Percentiles rank a stretch among this genome's conserved stretches.
Evolutionary conservation across 2,797 vertebrate genomes (phyloP).

Genomic region (Megaceryle alcyon): DNA sequence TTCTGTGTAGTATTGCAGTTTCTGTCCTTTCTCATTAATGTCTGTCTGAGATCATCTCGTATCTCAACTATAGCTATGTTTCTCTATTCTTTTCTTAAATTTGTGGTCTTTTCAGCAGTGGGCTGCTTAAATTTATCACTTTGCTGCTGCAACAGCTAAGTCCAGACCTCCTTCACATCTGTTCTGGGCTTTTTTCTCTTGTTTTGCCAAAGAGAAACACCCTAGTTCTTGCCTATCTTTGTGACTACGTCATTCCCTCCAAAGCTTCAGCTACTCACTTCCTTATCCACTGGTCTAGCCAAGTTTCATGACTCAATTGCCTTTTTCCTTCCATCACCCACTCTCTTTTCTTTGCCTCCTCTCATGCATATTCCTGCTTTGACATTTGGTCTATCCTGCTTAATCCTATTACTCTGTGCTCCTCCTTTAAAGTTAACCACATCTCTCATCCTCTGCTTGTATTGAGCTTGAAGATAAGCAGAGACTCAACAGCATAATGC

Average conservation of each 20-base stretch:
- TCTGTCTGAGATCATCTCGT: neutral
- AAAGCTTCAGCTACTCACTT: slow-evolving; percentile 37
- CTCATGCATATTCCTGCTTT: slow-evolving; percentile 45
- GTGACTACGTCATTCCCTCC: slow-evolving; percentile 9
- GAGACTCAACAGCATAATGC: neutral
- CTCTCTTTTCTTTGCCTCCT: slow-evolving; percentile 42
- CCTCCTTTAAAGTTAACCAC: slow-evolving; percentile 28
- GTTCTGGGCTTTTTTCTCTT: slow-evolving; percentile 32
- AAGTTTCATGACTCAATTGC: slow-evolving; percentile 60
- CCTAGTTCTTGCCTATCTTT: slow-evolving; percentile 15
- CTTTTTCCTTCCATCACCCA: slow-evolving; percentile 50
- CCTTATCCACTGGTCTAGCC: slow-evolving; percentile 42
- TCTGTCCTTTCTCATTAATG: neutral
- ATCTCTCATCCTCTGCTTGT: slow-evolving; percentile 42
- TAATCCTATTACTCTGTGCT: slow-evolving; percentile 34
- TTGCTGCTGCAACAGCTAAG: neutral
- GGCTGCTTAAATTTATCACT: neutral
- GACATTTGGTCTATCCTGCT: slow-evolving; percentile 33
- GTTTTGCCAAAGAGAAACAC: neutral
- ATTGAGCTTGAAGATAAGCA: slow-evolving; percentile 32
- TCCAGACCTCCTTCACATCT: slow-evolving; percentile 1
- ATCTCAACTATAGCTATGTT: neutral
- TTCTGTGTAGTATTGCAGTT: neutral
- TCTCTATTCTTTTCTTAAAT: neutral
- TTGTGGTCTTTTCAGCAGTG: neutral